Evolutionary conservation across 1,140 invertebrate species (phyloP), one percentile per base, ranked within the genome.

Genomic region (Drosophila nikananu): DNA sequence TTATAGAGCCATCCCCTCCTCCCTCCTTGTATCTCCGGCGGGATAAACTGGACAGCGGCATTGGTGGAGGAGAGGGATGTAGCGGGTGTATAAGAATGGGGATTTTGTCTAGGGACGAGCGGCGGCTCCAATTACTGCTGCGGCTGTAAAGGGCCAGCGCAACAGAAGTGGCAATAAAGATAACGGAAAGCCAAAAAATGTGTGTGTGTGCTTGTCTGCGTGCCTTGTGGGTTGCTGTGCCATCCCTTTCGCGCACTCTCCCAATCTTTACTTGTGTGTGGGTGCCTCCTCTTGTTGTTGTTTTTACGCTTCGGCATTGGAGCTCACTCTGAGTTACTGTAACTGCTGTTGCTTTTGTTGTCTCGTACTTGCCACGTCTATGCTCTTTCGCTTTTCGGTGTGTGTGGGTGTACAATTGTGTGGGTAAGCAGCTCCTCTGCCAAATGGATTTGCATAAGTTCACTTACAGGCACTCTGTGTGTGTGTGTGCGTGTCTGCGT

Each of bases 371-470:
- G 67, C 68, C 61, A 60, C 48, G 72, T 77, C 75, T 67, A 44
- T 74, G 70, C 58, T 42, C 49, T 30, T 60, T 59, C 59, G 41
- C 55, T n/a, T n/a, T n/a, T n/a, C n/a, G n/a, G 37, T 64, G 61
- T 60, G 48, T 57, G 48, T 77, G 64, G 23, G 41, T 42, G 58
- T 12, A 27, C 21, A 57, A 57, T 39, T 59, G 27, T 65, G 60
- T 73, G 54, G 51, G 44, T 52, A 49, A 67, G 74, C 44, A 62
- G 59, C 58, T 78, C 58, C 65, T 63, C 68, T 77, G 77, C 66
- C 73, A 84, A 87, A 87, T 90, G 86, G 86, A 87, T 87, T 87
- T 87, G 84, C 84, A 87, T 87, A 89, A 87, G 86, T 90, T 63
- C 44, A 76, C 63, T 60, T 46, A 84, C 64, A 71, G 21, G 62